Conservation (phyloP, 2,888 invertebrate genomes). For the Pasiphila rectangulata region DNA sequence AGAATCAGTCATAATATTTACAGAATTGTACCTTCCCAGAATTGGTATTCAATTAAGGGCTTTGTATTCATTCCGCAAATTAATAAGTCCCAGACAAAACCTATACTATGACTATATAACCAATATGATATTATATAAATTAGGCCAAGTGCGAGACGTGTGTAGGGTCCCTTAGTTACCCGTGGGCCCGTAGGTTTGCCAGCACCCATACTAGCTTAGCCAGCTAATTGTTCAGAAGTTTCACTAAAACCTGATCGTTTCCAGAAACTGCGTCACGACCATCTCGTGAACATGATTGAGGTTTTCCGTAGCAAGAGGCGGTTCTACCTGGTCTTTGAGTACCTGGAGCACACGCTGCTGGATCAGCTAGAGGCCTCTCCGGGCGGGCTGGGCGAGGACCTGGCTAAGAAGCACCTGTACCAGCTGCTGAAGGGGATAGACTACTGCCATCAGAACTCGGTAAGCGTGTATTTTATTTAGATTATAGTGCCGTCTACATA, state of each 20-base stretch:
- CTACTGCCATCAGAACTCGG: slow-evolving; percentile 92
- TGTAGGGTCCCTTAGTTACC: too few species aligned
- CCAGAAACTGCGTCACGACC: slow-evolving; percentile 93
- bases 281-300: slow-evolving; percentile 93
- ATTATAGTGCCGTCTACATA: too few species aligned
- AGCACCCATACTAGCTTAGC: too few species aligned
- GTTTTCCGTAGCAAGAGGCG: slow-evolving; percentile 91
- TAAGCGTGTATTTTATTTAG: slow-evolving; percentile 60
- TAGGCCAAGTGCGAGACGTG: too few species aligned
- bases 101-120: too few species aligned
- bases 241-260: slow-evolving; percentile 26
- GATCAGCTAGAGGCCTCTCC: slow-evolving; percentile 89
- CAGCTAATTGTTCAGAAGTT: not conserved
- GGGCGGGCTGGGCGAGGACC: slow-evolving; percentile 87
- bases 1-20: too few species aligned
- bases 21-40: too few species aligned
- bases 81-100: too few species aligned
- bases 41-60: too few species aligned
- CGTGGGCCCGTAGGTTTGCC: too few species aligned
- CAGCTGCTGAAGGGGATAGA: slow-evolving; percentile 90
- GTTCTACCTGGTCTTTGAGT: slow-evolving; percentile 94
- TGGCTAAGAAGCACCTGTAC: slow-evolving; percentile 87
- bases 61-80: too few species aligned
- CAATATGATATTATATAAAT: too few species aligned
- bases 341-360: slow-evolving; percentile 90